Evolutionary conservation across 2,888 invertebrate species (phyloP).

Genomic region (Noctua comes): DNA sequence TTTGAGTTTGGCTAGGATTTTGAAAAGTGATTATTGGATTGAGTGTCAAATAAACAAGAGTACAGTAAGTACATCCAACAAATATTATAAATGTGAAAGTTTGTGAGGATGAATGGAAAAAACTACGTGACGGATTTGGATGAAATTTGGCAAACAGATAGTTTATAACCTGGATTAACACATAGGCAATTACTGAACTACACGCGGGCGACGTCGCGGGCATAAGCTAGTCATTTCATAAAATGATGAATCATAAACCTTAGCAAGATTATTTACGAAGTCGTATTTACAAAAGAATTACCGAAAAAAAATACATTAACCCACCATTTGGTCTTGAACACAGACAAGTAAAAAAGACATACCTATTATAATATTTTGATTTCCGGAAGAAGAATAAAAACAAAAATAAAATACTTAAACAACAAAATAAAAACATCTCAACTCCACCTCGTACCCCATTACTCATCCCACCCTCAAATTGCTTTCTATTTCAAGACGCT

Average conservation of each 20-base stretch:
- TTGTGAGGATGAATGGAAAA: no score
- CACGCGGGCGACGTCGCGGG: no score
- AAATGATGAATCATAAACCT: no score
- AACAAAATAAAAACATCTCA: conserved; percentile 37
- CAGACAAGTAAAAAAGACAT: not conserved
- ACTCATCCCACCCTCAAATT: conserved; percentile 59
- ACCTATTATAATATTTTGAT: not conserved
- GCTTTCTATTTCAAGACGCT: conserved; percentile 59
- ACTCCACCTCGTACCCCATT: conserved; percentile 37
- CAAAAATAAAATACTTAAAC: not conserved
- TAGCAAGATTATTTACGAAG: no score
- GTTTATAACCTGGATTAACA: no score
- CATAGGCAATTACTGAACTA: no score
- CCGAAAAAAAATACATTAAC: not conserved
- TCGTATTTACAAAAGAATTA: no score
- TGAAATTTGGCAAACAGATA: no score
- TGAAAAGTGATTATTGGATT: not conserved
- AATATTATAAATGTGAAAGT: no score
- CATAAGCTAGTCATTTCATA: no score
- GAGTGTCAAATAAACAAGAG: not conserved
- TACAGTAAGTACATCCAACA: no score
- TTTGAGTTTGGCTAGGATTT: conserved; percentile 8
- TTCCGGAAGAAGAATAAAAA: not conserved
- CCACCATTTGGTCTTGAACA: not conserved
- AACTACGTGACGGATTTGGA: no score